Base-by-base conservation (phyloP, 2,797 vertebrate genomes). In the Catamblyrhynchus diadema region DNA sequence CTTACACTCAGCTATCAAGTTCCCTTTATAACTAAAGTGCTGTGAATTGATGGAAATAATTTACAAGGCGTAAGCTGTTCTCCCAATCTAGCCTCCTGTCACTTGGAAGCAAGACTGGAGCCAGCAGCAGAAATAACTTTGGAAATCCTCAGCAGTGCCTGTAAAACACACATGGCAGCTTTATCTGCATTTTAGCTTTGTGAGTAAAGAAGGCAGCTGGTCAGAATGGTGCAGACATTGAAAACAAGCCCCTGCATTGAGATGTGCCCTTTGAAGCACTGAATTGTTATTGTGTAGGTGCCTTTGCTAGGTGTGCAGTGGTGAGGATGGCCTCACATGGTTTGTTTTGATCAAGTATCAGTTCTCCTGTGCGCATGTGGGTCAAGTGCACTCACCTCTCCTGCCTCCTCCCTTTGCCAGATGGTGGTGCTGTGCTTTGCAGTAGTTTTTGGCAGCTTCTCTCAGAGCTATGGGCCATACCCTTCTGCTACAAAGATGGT, bases 381-480 rank as follows among this genome's bases (percentile, higher is more conserved):
- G 47, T 50, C 50, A 53, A n/a, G 48, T 71, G 19, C 33, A 33
- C 48, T 86, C 56, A 95, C 59, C 33, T 90, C 33, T 92, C 82
- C 3, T 33, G 17, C 78, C 33, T 89, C 57, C 22, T 84, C 71
- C 70, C 2, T 93, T 44, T 82, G 61, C 81, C 94, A 99, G 99
- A 99, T 99, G 91, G 98, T 99, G 19, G 98, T 99, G 88, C 96
- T 99, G 87, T 99, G 99, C 95, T 99, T 99, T 65, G 98, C 99
- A 5, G 97, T 99, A 75, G 98, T 99, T 57, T 97, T 99, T 84
- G 99, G 99, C 62, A 99, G 98, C 96, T 98, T 99, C 95, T 99
- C 98, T 65, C 99, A 99, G 90, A 98, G 98, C 93, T 98, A 98
- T 35, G 98, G 97, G 28, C 98, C 98, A 5, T 98, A 98, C 80